Base-by-base conservation (phyloP, 2,888 invertebrate species). In the Helleia helle region DNA sequence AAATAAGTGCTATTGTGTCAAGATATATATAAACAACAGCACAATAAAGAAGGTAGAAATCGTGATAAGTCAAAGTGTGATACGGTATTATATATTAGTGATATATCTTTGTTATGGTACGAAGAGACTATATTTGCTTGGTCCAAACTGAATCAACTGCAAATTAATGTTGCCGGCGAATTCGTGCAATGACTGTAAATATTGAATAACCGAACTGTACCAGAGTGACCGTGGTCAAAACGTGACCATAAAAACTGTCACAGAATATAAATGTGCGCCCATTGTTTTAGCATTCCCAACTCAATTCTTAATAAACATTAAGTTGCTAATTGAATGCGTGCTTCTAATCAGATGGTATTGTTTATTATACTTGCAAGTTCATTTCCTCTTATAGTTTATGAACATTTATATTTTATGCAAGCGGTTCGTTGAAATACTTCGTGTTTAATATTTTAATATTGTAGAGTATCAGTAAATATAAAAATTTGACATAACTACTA, bases 191-290 rank as follows among this genome's bases (percentile, higher is more conserved):
- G 69, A 59, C 59, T 65, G 52, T 56, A 57, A 60, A 59, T 65
- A 61, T 52, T 55, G 58, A 57, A 62, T 62, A 58, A 60, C 56
- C 55, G 50, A 58, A 56, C 48, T 58, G 51, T 53, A 50, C 46
- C 50, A 51, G 48, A 50, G 48, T 50, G 54, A 49, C 49, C 49
- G 50, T 49, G 54, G 57, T 59, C 59, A 57, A 57, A 58, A 52
- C 62, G 63, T 64, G 65, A 56, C 62, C 52, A 57, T 63, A 66
- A 67, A 54, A 61, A 62, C 63, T 56, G 52, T 56, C 58, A 55
- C 56, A 50, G 68, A 69, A 69, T 67, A 67, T 58, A 54, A 63
- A 59, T 58, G 48, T 14, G 31, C 12, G 12, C 25, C 11, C 17
- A 9, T 40, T 43, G 48, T 36, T 47, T 40, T 11, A 40, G 30